Evolutionary conservation across 2,797 vertebrate species (phyloP).

Genomic region (Molothrus aeneus): DNA sequence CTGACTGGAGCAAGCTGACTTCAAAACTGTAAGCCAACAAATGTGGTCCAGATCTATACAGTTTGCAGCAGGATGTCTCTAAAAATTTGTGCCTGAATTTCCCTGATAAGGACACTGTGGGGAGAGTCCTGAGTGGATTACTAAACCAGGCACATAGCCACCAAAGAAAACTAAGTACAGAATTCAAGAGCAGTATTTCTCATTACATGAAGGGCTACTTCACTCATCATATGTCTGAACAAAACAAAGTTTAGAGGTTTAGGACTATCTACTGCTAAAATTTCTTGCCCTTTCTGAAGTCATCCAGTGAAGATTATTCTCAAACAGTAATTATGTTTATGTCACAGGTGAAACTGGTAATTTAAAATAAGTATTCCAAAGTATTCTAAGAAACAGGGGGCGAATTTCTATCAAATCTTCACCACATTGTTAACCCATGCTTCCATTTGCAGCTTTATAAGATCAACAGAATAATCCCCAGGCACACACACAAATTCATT

Average conservation of each 20-base stretch:
- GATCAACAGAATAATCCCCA: not conserved
- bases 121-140: not conserved
- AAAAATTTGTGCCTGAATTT: not conserved
- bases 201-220: not conserved
- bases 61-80: not conserved
- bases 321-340: not conserved
- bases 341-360: not conserved
- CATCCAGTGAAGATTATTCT: not conserved
- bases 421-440: not conserved
- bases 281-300: not conserved
- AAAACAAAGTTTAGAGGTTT: not conserved
- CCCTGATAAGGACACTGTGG: not conserved
- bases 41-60: accelerated
- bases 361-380: not conserved
- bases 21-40: not conserved
- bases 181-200: not conserved
- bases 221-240: not conserved
- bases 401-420: not conserved
- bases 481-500: not conserved
- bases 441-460: not conserved
- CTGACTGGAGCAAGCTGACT: not conserved
- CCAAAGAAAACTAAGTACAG: not conserved
- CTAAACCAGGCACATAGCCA: not conserved
- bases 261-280: not conserved
- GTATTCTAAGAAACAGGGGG: not conserved